A percentile compares a stretch with the other conserved stretches of the same genome.
Evolutionary conservation across 2,113 vertebrate species (phyloP).

Genomic region (Arothron firmamentum): DNA sequence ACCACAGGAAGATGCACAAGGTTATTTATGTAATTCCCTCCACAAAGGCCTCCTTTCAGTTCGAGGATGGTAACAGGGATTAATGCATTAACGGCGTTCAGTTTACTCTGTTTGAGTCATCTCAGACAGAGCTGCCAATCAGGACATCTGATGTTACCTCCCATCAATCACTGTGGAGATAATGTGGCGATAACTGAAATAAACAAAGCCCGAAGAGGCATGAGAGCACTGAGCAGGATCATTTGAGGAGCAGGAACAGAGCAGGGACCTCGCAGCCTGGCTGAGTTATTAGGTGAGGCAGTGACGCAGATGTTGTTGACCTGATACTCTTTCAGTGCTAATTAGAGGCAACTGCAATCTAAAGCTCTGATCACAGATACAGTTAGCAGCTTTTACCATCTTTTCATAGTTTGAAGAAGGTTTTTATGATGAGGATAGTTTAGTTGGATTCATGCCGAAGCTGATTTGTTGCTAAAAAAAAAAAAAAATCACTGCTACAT

Average conservation of each 20-base stretch:
- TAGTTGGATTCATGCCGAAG: not conserved
- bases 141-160: not conserved
- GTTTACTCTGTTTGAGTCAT: too few species aligned
- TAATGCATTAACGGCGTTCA: too few species aligned
- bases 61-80: too few species aligned
- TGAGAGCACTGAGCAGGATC: conserved; percentile 3
- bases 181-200: not conserved
- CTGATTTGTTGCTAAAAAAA: too few species aligned
- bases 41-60: too few species aligned
- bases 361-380: conserved; percentile 13
- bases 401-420: not conserved
- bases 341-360: conserved; percentile 1
- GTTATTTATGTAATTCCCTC: too few species aligned
- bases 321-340: not conserved
- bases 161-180: conserved; percentile 2
- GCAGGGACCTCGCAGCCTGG: not conserved
- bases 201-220: not conserved
- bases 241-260: conserved; percentile 1
- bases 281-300: conserved; percentile 13
- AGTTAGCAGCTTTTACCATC: not conserved
- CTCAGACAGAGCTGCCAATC: not conserved
- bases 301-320: conserved; percentile 18
- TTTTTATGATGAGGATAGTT: too few species aligned
- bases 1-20: too few species aligned
- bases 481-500: not conserved